These are phyloP conservation scores for Anhinga rufa DNA, from an alignment of 2,113 vertebrate genomes.

Conservation along the genomic window DNA sequence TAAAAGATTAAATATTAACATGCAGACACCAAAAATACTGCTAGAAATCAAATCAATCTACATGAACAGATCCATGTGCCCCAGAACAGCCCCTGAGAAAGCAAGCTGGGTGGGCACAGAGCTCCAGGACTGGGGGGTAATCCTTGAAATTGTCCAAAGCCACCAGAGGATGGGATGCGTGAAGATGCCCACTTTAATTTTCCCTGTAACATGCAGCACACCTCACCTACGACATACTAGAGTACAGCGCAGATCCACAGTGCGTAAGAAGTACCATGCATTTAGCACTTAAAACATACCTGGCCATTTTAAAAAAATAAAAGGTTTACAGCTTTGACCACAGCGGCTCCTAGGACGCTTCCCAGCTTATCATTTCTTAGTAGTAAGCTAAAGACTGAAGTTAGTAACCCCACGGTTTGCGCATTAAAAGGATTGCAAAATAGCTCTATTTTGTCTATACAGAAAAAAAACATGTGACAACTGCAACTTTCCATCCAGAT, in stretches of 20 bases:
- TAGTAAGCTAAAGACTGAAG: neutral
- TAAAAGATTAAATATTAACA: neutral
- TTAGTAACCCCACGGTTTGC: neutral
- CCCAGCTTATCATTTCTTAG: neutral
- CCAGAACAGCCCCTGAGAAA: neutral
- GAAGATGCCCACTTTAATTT: neutral
- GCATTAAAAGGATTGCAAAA: neutral
- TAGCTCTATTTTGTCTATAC: neutral
- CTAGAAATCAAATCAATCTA: neutral
- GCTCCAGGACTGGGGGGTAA: neutral
- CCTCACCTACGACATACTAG: neutral
- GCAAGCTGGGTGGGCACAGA: neutral
- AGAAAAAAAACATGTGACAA: neutral
- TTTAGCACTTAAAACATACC: neutral
- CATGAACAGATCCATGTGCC: rapidly evolving
- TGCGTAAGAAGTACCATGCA: neutral
- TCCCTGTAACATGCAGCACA: neutral
- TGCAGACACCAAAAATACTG: neutral
- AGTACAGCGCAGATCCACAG: neutral
- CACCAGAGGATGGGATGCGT: neutral
- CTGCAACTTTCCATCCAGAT: neutral
- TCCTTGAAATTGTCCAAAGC: neutral
- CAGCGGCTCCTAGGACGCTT: neutral
- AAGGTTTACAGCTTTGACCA: neutral
- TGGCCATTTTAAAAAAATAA: neutral